These are phyloP conservation scores for Acrocephalus kingi DNA, from an alignment of 2,113 vertebrate species.

Conservation along the genomic window DNA sequence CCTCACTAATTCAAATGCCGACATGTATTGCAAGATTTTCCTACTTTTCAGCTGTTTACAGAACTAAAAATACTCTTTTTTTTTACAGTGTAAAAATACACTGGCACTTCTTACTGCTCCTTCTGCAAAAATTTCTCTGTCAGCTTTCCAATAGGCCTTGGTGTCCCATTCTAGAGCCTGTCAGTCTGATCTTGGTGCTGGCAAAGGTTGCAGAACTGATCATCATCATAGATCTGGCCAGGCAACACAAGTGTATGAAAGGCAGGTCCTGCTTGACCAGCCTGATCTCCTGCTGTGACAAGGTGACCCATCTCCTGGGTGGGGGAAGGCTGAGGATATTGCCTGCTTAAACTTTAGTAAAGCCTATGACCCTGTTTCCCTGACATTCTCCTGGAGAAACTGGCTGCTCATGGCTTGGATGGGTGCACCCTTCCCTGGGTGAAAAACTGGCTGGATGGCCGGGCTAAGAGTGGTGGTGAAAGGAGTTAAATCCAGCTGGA, in stretches of 20 bases:
- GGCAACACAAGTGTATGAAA: not conserved
- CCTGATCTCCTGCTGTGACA: not conserved
- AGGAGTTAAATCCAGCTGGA: not conserved
- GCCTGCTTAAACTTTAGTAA: not conserved
- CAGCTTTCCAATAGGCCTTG: not conserved
- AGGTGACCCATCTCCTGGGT: not conserved
- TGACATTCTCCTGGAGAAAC: not conserved
- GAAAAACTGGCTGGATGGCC: not conserved
- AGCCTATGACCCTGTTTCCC: not conserved
- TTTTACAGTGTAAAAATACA: not conserved
- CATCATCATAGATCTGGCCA: not conserved
- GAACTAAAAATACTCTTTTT: not conserved
- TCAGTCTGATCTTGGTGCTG: not conserved
- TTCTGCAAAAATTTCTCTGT: not conserved
- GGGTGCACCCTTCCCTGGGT: not conserved
- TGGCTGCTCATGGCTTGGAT: not conserved
- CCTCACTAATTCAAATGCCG: not conserved
- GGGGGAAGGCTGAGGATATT: not conserved
- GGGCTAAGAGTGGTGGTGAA: not conserved
- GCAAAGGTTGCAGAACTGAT: not conserved
- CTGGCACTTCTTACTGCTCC: not conserved
- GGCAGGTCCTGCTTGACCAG: not conserved
- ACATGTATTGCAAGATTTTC: not conserved
- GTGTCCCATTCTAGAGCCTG: not conserved
- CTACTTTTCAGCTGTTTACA: not conserved